Evolutionary conservation across 2,113 vertebrate species (phyloP), one percentile per base, ranked within the genome.

Genomic region (Epinephelus lanceolatus): DNA sequence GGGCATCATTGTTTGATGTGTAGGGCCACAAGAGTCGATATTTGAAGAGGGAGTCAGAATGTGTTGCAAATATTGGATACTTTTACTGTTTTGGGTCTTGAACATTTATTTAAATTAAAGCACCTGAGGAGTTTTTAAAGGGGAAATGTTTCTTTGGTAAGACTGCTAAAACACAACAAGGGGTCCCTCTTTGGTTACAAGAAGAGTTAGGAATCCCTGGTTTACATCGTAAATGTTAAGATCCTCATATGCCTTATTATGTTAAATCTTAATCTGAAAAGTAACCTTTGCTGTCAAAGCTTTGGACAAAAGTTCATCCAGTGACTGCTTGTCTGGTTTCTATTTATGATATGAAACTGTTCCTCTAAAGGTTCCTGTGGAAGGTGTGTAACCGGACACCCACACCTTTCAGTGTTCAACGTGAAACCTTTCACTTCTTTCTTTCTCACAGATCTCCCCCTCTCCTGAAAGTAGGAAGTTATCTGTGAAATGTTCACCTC

Each of bases 401-500:
- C 81, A 76, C 81, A 88, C 78, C 78, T 84, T 76, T 80, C 83
- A 27, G 71, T 80, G 33, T 79, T 90, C 80, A 68, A 88, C 86
- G 86, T 88, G 86, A 87, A 87, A 89, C 85, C 33, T 90, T 89
- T 93, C 91, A 94, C 93, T 94, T 94, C 94, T 89, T 88, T 5
- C 87, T 91, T 91, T 86, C 86, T 86, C 83, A 87, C 78, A 86
- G 70, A 81, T 67, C 79, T 89, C 52, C 82, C 68, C 56, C 78
- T 86, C 62, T 89, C 81, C 88, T 71, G 82, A 93, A 96, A 96
- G 93, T 42, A 89, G 96, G 96, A 98, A 97, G 94, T 94, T 81
- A 76, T 76, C 23, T n/a, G 52, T 62, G 23, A 89, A 85, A 78
- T 78, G 82, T 30, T 85, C 89, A 86, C 88, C 93, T 93, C 87